These are phyloP conservation scores for Drosophila tripunctata DNA, from an alignment of 2,888 invertebrate genomes.

Conservation along the genomic window DNA sequence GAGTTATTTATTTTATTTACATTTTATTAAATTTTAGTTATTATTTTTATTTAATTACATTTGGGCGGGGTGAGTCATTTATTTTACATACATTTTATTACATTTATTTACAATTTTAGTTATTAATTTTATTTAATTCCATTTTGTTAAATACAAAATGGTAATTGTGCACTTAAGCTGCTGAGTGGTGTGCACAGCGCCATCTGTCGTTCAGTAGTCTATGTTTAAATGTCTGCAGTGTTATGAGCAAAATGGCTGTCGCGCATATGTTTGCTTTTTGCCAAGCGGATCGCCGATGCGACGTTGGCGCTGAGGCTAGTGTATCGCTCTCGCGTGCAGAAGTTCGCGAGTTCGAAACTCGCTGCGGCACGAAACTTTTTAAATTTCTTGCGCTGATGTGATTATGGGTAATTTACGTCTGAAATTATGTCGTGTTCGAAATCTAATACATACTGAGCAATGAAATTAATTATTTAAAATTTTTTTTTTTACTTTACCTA, in stretches of 20 bases:
- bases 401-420: constrained; percentile 84
- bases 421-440: constrained; percentile 74
- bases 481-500: not conserved
- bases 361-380: not conserved
- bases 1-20: constrained; percentile 38
- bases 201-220: constrained; percentile 8
- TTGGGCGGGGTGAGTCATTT: too few species aligned
- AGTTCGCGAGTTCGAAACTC: constrained; percentile 31
- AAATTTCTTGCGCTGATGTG: constrained; percentile 80
- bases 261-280: not conserved
- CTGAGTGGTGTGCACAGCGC: not conserved
- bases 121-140: too few species aligned
- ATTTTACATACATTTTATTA: too few species aligned
- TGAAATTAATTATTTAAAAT: constrained; percentile 65
- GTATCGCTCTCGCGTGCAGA: not conserved
- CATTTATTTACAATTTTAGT: too few species aligned
- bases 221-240: not conserved
- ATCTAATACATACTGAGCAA: constrained; percentile 75
- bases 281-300: fast-evolving
- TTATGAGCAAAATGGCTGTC: fast-evolving
- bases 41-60: too few species aligned
- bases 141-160: not conserved
- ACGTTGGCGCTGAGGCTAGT: constrained; percentile 30
- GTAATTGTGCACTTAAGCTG: too few species aligned
- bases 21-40: too few species aligned